Evolutionary conservation across 2,113 vertebrate genomes (phyloP).

Genomic region (Strigops habroptila): DNA sequence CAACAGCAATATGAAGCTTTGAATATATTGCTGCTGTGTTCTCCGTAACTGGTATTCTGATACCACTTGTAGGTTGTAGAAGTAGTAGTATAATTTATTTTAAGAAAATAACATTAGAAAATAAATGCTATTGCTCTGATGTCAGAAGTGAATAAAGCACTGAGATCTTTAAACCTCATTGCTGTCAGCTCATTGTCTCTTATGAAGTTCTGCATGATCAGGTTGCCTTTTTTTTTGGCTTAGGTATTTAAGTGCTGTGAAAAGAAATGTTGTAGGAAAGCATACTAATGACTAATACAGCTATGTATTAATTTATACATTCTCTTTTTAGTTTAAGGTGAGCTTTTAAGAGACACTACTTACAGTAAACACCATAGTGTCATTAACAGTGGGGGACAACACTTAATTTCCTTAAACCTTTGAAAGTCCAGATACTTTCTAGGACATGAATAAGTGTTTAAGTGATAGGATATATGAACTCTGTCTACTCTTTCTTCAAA

Average conservation of each 20-base stretch:
- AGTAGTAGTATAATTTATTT: background rate
- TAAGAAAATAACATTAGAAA: background rate
- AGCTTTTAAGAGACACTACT: background rate
- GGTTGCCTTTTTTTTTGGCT: background rate
- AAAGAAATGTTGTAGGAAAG: background rate
- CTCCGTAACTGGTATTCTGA: background rate
- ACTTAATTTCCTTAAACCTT: background rate
- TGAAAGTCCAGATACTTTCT: background rate
- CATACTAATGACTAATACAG: background rate
- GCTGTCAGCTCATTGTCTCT: background rate
- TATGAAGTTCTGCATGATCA: background rate
- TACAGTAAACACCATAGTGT: background rate
- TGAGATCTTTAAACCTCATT: background rate
- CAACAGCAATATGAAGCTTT: background rate
- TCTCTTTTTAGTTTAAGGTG: background rate
- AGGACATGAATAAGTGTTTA: background rate
- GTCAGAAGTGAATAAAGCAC: background rate
- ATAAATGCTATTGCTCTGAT: background rate
- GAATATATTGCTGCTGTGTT: background rate
- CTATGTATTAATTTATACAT: background rate
- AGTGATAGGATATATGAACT: background rate
- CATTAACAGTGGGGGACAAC: background rate
- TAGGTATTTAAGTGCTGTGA: background rate
- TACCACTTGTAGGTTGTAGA: background rate
- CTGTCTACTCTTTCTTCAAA: background rate